Base-by-base conservation (phyloP, 2,888 invertebrate species). In the Apamea anceps region DNA sequence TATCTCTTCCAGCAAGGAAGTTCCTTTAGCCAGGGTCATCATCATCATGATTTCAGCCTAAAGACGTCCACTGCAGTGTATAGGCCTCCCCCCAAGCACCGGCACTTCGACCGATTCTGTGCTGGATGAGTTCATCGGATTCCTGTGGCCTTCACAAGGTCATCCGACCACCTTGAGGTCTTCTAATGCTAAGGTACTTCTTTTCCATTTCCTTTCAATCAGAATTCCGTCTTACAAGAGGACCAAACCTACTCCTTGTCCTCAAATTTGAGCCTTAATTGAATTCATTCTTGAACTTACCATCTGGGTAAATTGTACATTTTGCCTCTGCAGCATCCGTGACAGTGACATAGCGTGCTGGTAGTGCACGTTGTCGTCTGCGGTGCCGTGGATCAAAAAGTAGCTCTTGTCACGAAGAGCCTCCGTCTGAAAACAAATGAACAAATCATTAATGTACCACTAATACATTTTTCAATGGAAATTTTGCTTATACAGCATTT, bases 311-410 rank as follows among this genome's bases (percentile, higher is more conserved):
- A 99, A 99, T 87, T 99, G 97, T 79, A 99, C 98, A 91, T 99
- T 99, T 71, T 97, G 97, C 71, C 98, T 97, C 93, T 99, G 99
- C 88, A 99, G 97, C 79, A 98, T 97, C 93, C 99, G 98, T 6
- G 99, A 98, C 90, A 99, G 97, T 93, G 99, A 97, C 98, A 99
- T 99, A 15, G 99, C 98, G 94, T 99, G 99, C 94, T 99, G 99
- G 95, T 99, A 99, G 94, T 99, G 99, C 1, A 99, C 99, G 95
- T 99, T 99, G 94, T 99, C 99, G 92, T 99, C 99, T 28, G 98
- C 98, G 7, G 99, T 99, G 79, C 99, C 99, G 95, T 99, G 99
- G 81, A 99, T 98, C 77, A 99, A 95, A 94, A 99, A 98, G 95
- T 98, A 99, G 85, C 98, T 97, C 94, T 99, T 99, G 90, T 98